Evolutionary conservation across 2,113 vertebrate species (phyloP).

Genomic region (Lethenteron camtschaticum): DNA sequence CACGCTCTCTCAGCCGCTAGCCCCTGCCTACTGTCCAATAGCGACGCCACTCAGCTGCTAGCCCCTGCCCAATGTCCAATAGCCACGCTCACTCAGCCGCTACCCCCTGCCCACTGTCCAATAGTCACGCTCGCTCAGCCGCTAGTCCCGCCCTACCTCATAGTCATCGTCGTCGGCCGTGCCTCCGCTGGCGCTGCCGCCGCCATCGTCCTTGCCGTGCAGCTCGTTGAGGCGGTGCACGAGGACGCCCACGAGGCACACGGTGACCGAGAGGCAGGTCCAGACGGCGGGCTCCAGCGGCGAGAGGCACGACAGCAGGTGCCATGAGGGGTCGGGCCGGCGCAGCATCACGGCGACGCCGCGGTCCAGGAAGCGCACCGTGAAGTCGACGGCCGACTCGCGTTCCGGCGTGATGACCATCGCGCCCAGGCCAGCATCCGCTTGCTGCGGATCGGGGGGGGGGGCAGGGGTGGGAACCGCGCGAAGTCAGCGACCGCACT

Average conservation of each 20-base stretch:
- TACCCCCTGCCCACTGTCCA: too few relatives aligned
- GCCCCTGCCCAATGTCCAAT: too few relatives aligned
- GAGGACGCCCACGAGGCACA: slow-evolving; percentile 5
- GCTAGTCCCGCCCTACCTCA: too few relatives aligned
- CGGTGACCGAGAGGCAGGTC: neutral
- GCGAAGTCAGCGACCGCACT: too few relatives aligned
- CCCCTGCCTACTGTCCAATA: too few relatives aligned
- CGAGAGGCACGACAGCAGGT: slow-evolving; percentile 3
- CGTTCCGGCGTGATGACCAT: neutral
- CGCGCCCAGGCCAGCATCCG: slow-evolving; percentile 1
- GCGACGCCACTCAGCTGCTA: too few relatives aligned
- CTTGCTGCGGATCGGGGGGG: slow-evolving; percentile 1
- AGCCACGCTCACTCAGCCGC: too few relatives aligned
- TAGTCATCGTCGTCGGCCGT: too few relatives aligned
- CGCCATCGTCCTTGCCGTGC: neutral
- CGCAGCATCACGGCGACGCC: neutral
- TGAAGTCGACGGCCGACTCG: slow-evolving; percentile 4
- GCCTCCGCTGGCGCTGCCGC: too few relatives aligned
- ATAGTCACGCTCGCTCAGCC: too few relatives aligned
- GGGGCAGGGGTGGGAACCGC: too few relatives aligned
- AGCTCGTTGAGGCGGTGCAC: slow-evolving; percentile 1
- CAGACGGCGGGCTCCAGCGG: neutral
- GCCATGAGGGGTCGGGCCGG: neutral
- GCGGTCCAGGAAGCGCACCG: neutral
- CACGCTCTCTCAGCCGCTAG: too few relatives aligned